Percentiles rank a stretch among this genome's conserved stretches.
Conservation (phyloP, 1,140 invertebrate genomes). For the Lamellibrachia luymesi region DNA sequence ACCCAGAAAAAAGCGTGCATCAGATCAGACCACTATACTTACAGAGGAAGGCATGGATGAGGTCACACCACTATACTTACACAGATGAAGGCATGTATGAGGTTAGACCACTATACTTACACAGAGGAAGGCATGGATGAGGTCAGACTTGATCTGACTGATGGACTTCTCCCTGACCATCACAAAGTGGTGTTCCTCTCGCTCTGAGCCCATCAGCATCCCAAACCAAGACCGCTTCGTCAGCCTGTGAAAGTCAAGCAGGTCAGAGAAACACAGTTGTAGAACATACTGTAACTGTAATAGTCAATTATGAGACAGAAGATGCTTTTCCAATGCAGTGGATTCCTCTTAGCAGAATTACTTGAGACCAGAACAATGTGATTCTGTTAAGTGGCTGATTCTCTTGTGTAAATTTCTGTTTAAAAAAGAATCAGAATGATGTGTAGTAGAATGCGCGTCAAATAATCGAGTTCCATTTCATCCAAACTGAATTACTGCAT, state of each 20-base stretch:
- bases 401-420: no score
- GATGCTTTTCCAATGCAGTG: no score
- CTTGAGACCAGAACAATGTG: no score
- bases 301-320: background rate
- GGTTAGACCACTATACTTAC: conserved; percentile 80
- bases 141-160: conserved; percentile 94
- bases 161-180: conserved; percentile 92
- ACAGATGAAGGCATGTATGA: conserved; percentile 97
- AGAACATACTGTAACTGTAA: background rate
- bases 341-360: no score
- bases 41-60: conserved; percentile 98
- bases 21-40: conserved; percentile 78
- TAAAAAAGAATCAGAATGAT: no score
- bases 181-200: conserved; percentile 93
- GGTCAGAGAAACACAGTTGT: background rate
- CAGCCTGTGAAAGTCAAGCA: conserved; percentile 46
- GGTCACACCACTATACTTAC: conserved; percentile 80
- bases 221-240: conserved; percentile 85
- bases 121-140: conserved; percentile 97
- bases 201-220: conserved; percentile 90
- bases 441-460: no score
- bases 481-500: no score
- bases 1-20: conserved; percentile 97
- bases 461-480: no score
- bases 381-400: no score